Evolutionary conservation across 2,113 vertebrate genomes (phyloP), one percentile per base, ranked within the genome.

Genomic region (Engraulis encrasicolus): DNA sequence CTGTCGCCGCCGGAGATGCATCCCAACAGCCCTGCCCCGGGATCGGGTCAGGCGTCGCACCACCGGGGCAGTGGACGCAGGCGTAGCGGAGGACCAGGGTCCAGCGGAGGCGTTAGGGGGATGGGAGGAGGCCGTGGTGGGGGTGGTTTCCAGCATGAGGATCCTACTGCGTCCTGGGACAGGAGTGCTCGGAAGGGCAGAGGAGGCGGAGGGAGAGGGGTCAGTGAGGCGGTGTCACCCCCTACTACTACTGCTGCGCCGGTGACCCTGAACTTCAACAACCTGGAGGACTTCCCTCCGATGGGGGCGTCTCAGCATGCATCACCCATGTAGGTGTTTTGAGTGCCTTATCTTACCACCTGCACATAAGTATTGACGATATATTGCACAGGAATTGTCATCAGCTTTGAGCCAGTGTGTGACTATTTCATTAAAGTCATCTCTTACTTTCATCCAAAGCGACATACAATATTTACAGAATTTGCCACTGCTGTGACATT

Each of bases 241-340:
- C 91, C 91, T 0, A 84, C n/a, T n/a, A n/a, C n/a, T n/a, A n/a
- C n/a, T n/a, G n/a, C n/a, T n/a, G n/a, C 49, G 86, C 92, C 90
- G 15, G 83, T 40, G 90, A 83, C 95, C 20, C 95, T 98, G 0
- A 99, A 99, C 89, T 94, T 99, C 74, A 96, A 95, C 95, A 98
- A 98, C 91, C 85, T 99, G 91, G 98, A 99, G 82, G 98, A 99
- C 82, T 99, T 99, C 87, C 98, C 98, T 0, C 98, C 98, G n/a
- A 95, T 99, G 86, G 94, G 95, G 82, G 92, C 93, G 31, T 92
- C 95, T 49, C 84, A 66, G 58, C 58, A 93, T 78, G 84, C 92
- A 80, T 93, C 94, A 81, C 88, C 94, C 27, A 87, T 87, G 97
- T 98, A 92, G 96, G 96, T 94, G 2, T 54, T 27, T 66, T 27